A percentile compares a stretch with the other conserved stretches of the same genome.
Evolutionary conservation across 2,113 vertebrate species (phyloP).

Genomic region (Ornithorhynchus anatinus): DNA sequence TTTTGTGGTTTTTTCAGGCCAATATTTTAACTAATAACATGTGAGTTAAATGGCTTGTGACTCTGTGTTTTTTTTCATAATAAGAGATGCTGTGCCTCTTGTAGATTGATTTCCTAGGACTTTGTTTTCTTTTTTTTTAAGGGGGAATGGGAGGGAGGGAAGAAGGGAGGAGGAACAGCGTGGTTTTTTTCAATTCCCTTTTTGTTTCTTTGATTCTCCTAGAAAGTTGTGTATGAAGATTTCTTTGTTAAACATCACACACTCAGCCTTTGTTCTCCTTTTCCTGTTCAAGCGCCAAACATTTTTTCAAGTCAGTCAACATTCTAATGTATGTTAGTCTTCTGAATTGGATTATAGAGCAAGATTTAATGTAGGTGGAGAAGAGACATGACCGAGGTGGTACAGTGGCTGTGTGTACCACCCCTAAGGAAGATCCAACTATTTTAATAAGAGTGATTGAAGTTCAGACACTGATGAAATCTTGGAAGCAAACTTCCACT

Average conservation of each 20-base stretch:
- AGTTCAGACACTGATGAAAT: rapidly evolving
- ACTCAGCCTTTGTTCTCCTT: slow-evolving; percentile 23
- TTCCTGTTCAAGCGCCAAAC: slow-evolving; percentile 9
- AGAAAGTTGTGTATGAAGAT: slow-evolving; percentile 40
- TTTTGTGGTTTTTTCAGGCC: slow-evolving; percentile 43
- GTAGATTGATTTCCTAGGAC: slow-evolving; percentile 27
- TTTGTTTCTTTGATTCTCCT: background rate
- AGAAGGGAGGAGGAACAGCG: background rate
- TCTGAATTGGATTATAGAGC: background rate
- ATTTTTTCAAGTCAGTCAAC: background rate
- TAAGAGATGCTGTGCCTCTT: background rate
- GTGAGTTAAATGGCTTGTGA: slow-evolving; percentile 26
- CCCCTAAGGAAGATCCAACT: rapidly evolving
- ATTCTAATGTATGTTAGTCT: slow-evolving; percentile 7
- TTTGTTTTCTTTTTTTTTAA: background rate
- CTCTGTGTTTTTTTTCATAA: background rate
- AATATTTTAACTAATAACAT: slow-evolving; percentile 31
- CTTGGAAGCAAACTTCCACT: background rate
- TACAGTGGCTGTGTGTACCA: background rate
- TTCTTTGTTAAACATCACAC: slow-evolving; percentile 26
- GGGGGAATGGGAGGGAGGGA: background rate
- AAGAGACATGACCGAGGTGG: background rate
- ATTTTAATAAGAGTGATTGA: rapidly evolving
- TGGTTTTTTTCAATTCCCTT: background rate
- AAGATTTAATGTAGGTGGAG: background rate